Conservation (phyloP, 2,113 vertebrate genomes). For the Puffinus mauretanicus region DNA sequence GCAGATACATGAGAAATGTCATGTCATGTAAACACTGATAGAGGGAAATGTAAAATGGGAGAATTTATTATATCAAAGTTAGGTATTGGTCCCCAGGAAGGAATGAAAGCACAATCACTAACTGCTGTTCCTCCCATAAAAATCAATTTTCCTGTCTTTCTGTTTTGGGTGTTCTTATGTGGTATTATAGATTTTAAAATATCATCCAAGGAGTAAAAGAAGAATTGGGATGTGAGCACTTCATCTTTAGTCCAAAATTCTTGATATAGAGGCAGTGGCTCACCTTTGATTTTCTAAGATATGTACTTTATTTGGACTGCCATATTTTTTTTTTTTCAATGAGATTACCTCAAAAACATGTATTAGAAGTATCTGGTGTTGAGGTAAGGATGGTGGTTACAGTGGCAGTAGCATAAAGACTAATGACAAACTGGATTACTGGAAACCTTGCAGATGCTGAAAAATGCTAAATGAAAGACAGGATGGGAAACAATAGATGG, state of each 20-base stretch:
- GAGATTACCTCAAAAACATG: neutral
- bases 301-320: neutral
- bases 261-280: neutral
- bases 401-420: neutral
- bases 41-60: neutral
- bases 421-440: neutral
- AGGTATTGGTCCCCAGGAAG: neutral
- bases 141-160: neutral
- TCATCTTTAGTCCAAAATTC: neutral
- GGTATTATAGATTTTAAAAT: neutral
- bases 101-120: neutral
- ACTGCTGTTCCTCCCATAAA: neutral
- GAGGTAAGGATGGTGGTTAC: neutral
- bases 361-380: neutral
- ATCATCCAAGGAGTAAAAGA: neutral
- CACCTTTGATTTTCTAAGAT: neutral
- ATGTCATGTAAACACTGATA: neutral
- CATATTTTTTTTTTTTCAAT: neutral
- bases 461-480: neutral
- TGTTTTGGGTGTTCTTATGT: neutral
- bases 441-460: neutral
- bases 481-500: neutral
- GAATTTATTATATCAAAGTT: neutral
- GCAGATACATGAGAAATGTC: neutral
- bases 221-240: neutral